Percentiles rank a stretch among this genome's conserved stretches.
Evolutionary conservation across 1,140 invertebrate genomes (phyloP).

Genomic region (Propsilocerus akamusi): DNA sequence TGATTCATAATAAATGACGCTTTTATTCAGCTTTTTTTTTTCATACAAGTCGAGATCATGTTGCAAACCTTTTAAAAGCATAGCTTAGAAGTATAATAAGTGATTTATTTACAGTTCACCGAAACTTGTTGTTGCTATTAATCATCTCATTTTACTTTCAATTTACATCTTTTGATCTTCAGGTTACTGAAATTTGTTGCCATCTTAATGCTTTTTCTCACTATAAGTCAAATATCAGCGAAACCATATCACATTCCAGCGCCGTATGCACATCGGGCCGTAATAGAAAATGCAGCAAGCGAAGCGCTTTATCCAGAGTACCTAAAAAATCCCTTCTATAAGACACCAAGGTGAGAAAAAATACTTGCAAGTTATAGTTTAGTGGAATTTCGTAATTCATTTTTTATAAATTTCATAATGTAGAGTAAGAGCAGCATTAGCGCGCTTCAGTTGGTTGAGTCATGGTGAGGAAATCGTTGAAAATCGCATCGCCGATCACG

Average conservation of each 20-base stretch:
- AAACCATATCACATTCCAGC: not conserved
- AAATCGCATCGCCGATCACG: conserved; percentile 31
- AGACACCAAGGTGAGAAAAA: conserved; percentile 15
- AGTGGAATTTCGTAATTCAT: not conserved
- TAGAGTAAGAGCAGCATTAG: conserved; percentile 23
- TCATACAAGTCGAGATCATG: no score
- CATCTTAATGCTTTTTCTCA: no score
- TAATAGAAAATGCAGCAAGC: conserved; percentile 21
- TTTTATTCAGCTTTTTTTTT: no score
- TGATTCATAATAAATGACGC: no score
- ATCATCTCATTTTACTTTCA: no score
- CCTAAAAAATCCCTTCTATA: conserved; percentile 26
- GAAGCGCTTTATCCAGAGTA: conserved; percentile 22
- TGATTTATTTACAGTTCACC: no score
- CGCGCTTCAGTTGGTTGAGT: conserved; percentile 32
- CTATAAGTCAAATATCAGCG: no score
- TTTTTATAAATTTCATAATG: not conserved
- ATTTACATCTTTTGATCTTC: no score
- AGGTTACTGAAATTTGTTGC: no score
- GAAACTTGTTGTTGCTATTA: no score
- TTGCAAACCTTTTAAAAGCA: no score
- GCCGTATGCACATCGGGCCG: conserved; percentile 16
- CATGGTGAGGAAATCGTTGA: conserved; percentile 33
- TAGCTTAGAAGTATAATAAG: no score
- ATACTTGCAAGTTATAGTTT: not conserved